Evolutionary conservation across 2,888 invertebrate species (phyloP).

Genomic region (Melinaea marsaeus): DNA sequence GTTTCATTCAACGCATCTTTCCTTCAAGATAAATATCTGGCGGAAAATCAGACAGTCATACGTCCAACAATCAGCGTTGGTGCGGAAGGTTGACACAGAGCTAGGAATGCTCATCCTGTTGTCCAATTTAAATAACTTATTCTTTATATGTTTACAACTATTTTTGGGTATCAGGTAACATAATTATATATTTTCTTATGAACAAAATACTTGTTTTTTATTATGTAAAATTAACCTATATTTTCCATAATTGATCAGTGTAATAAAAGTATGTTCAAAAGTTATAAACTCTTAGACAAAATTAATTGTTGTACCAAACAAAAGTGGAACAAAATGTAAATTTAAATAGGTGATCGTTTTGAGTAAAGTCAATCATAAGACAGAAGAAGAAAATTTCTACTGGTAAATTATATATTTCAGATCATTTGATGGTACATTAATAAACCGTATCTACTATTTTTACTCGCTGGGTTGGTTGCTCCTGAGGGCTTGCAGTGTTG

Average conservation of each 20-base stretch:
- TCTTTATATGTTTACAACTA: conserved; percentile 85
- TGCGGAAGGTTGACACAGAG: conserved; percentile 77
- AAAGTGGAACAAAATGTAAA: too few relatives aligned
- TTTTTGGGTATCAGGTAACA: conserved; percentile 82
- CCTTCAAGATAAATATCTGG: conserved; percentile 75
- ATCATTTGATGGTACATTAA: conserved; percentile 43
- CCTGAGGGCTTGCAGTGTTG: conserved; percentile 79
- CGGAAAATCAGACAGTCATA: conserved; percentile 81
- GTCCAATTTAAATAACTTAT: conserved; percentile 83
- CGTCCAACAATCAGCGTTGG: conserved; percentile 78
- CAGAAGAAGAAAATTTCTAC: too few relatives aligned
- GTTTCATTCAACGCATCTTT: conserved; percentile 42
- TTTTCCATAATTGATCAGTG: background rate
- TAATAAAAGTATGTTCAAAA: too few relatives aligned
- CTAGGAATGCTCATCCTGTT: conserved; percentile 81
- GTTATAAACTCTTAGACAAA: too few relatives aligned
- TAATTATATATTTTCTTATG: background rate
- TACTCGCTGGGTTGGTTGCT: conserved; percentile 81
- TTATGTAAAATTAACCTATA: too few relatives aligned
- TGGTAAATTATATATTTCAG: conserved; percentile 31
- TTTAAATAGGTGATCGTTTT: too few relatives aligned
- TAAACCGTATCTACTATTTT: conserved; percentile 78
- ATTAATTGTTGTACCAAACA: too few relatives aligned
- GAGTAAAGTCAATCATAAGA: too few relatives aligned
- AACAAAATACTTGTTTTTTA: background rate